Conservation (phyloP, 2,888 invertebrate genomes). For the Dolichomitus sp. region DNA sequence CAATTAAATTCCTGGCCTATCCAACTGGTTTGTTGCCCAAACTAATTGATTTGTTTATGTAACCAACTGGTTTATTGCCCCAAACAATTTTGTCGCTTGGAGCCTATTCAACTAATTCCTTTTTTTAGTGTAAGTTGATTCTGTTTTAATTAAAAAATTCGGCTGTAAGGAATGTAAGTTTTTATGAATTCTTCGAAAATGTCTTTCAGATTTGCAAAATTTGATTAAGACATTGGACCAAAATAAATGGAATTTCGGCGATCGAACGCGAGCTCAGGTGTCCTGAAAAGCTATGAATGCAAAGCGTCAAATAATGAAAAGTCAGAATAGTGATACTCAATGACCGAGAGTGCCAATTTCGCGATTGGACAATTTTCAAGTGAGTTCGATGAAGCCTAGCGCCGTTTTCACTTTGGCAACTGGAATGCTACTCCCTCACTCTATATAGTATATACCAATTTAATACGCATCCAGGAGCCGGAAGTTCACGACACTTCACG, state of each 20-base stretch:
- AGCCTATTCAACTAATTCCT: too few species aligned
- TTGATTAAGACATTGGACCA: not conserved
- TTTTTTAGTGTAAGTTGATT: too few species aligned
- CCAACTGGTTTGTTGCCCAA: too few species aligned
- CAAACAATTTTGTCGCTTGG: too few species aligned
- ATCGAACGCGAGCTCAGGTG: not conserved
- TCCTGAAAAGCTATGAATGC: not conserved
- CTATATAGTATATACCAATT: slow-evolving; percentile 20
- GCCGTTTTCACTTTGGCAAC: slow-evolving; percentile 44
- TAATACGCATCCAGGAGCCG: slow-evolving; percentile 46
- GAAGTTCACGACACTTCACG: slow-evolving; percentile 58
- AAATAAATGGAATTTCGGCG: not conserved
- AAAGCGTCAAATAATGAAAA: slow-evolving; percentile 26
- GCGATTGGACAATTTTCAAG: slow-evolving; percentile 49
- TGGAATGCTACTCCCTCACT: not conserved
- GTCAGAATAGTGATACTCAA: slow-evolving; percentile 1
- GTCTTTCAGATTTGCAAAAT: not conserved
- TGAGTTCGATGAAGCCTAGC: slow-evolving; percentile 15
- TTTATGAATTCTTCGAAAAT: not conserved
- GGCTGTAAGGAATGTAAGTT: not conserved
- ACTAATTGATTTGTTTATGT: too few species aligned
- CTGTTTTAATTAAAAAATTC: too few species aligned
- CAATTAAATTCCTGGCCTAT: too few species aligned
- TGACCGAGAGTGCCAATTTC: slow-evolving; percentile 47
- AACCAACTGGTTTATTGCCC: too few species aligned